Percentiles rank a stretch among this genome's conserved stretches.
Conservation (phyloP, 2,888 invertebrate species). For the Phragmatobia fuliginosa region DNA sequence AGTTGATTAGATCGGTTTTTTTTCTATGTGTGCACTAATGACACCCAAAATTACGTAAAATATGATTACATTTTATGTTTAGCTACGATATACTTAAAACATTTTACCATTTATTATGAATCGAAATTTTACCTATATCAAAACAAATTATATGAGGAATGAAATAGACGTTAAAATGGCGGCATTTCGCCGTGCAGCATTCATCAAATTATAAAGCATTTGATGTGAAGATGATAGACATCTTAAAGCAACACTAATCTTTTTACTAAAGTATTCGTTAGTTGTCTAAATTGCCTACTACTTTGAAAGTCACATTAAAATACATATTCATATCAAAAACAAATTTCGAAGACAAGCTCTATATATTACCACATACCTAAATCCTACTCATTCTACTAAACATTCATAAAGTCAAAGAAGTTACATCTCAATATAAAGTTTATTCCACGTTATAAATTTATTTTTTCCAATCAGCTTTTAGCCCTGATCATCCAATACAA, state of each 20-base stretch:
- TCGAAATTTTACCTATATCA: not conserved
- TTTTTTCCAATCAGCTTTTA: not conserved
- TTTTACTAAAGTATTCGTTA: not conserved
- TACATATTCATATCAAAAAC: not conserved
- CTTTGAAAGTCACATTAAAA: not conserved
- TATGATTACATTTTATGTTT: too few relatives aligned
- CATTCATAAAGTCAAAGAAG: not conserved
- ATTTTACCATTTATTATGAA: not conserved
- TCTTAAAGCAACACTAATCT: not conserved
- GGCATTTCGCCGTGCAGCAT: not conserved
- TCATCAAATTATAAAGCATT: not conserved
- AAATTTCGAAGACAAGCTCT: not conserved
- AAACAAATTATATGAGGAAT: not conserved
- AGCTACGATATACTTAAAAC: too few relatives aligned
- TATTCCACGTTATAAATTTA: not conserved
- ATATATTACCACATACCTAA: not conserved
- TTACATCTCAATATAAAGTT: not conserved
- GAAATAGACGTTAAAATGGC: not conserved
- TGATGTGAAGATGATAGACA: not conserved
- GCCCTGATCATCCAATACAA: slow-evolving; percentile 4
- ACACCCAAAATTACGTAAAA: too few relatives aligned
- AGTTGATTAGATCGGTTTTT: too few relatives aligned
- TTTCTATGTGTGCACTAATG: too few relatives aligned
- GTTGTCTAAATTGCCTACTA: not conserved
- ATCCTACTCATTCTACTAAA: not conserved